Base-by-base conservation (phyloP, 2,888 invertebrate genomes). In the Drosophila pegasa region DNA sequence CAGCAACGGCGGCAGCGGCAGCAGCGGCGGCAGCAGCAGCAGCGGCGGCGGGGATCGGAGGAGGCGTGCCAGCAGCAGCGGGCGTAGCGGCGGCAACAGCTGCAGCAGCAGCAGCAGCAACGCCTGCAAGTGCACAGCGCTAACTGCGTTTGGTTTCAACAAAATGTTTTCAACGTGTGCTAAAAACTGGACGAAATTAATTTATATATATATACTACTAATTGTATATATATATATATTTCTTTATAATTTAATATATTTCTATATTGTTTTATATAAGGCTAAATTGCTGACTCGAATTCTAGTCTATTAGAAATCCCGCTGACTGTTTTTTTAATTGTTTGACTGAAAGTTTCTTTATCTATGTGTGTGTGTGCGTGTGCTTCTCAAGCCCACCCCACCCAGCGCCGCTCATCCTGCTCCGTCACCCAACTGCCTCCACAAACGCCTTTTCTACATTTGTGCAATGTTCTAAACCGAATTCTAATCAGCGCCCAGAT, bases 211-310 rank as follows among this genome's bases (percentile, higher is more conserved):
- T 22, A 22, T 22, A 14, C 8, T 22, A 14, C 3, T 43, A 43
- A 20, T 9, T n/a, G 14, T 25, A 50, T 51, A 6, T 51, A 35
- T 51, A 16, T 8, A 6, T 37, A 16, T 33, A 1, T 29, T 57
- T 37, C 41, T 57, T 38, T 35, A 41, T 50, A 18, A 31, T 38
- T 55, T 27, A 22, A 18, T 37, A 47, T 55, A 31, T 7, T 31
- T 41, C 45, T 59, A 48, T 38, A 47, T 54, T 31, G 27, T 38
- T 55, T 22, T 27, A 31, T 51, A 20, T 62, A 60, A 62, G 51
- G 65, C 54, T 65, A 65, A 55, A 64, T 60, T 71, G 57, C 60
- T 67, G 71, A 85, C 86, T 89, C 82, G 78, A 87, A 84, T 80
- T 78, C 67, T 78, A 87, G 64, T 73, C 68, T 70, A 20, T 52